These are phyloP conservation scores for Tyria jacobaeae DNA, from an alignment of 2,888 invertebrate genomes.

Conservation along the genomic window DNA sequence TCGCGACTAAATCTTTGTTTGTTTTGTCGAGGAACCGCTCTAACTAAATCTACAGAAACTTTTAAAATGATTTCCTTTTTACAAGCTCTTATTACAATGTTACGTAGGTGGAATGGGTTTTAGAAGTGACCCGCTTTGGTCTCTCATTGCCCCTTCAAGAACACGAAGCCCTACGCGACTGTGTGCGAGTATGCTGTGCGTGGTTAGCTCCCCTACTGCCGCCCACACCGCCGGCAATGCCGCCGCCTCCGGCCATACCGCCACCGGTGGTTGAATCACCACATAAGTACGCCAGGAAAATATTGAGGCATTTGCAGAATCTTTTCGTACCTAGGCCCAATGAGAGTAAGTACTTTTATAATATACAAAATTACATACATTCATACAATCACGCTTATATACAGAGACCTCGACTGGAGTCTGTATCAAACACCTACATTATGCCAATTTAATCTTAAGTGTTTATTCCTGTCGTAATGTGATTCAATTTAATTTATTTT, in stretches of 20 bases:
- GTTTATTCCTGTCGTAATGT: no score
- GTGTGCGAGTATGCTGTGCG: conserved; percentile 98
- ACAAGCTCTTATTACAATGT: no score
- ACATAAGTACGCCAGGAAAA: conserved; percentile 95
- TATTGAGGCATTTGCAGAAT: conserved; percentile 97
- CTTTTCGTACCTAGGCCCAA: conserved; percentile 97
- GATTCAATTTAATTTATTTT: no score
- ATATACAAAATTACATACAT: no score
- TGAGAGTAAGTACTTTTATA: conserved; percentile 89
- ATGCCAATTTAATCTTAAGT: no score
- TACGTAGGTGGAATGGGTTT: conserved; percentile 94
- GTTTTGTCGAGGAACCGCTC: no score
- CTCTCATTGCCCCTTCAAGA: conserved; percentile 95
- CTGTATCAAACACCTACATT: no score
- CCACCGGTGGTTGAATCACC: conserved; percentile 95
- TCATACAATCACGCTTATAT: no score
- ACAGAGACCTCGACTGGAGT: no score
- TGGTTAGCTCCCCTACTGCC: conserved; percentile 96
- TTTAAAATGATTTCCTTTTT: not conserved
- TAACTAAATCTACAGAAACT: not conserved
- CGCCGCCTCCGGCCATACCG: conserved; percentile 95
- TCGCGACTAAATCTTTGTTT: no score
- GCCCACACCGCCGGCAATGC: conserved; percentile 94
- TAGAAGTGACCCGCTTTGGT: conserved; percentile 96
- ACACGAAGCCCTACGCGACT: conserved; percentile 97